phyloP scores from a whole-genome alignment of 2,113 vertebrate species.

The Bettongia penicillata region DNA sequence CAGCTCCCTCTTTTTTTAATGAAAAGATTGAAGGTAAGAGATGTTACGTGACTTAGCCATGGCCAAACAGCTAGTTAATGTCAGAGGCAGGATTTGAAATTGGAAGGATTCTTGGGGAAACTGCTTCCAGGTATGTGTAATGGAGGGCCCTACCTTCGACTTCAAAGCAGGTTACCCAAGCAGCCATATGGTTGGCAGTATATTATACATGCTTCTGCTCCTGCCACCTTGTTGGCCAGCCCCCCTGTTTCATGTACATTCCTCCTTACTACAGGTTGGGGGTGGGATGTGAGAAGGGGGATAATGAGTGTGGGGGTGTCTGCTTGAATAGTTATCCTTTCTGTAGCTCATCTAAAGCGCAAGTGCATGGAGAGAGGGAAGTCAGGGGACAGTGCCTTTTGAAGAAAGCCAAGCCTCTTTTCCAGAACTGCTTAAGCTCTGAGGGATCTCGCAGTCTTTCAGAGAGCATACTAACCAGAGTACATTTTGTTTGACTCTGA shows the following conservation, averaged over 20 bases:
- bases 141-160: neutral
- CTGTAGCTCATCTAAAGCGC: neutral
- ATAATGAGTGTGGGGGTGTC: no score
- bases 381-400: neutral
- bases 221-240: no score
- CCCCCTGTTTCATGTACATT: neutral
- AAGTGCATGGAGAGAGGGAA: neutral
- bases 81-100: neutral
- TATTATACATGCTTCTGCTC: no score
- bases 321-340: neutral
- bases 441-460: neutral
- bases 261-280: neutral
- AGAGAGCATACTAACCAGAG: neutral
- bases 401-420: neutral
- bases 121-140: neutral
- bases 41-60: neutral
- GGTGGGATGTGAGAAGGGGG: no score
- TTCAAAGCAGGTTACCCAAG: neutral
- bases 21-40: neutral
- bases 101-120: neutral
- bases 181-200: neutral
- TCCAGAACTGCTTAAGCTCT: neutral
- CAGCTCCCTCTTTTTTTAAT: neutral
- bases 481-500: neutral
- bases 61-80: neutral